Evolutionary conservation across 1,140 invertebrate species (phyloP).

Genomic region (Drosophila kepulauana): DNA sequence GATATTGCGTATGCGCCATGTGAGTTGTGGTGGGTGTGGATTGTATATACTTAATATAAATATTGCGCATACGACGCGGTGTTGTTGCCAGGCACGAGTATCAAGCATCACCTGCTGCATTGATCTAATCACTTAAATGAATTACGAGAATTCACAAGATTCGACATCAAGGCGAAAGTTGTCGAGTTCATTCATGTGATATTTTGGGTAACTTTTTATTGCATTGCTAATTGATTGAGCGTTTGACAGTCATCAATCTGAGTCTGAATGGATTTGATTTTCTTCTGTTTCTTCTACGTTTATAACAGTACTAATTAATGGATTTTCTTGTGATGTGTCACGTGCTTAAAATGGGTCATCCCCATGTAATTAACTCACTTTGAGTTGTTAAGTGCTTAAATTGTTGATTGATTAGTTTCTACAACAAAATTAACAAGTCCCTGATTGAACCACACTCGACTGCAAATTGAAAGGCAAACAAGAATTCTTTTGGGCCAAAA

Average conservation of each 20-base stretch:
- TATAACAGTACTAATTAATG: slow-evolving; percentile 43
- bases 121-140: slow-evolving; percentile 49
- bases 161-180: slow-evolving; percentile 42
- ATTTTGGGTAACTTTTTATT: slow-evolving; percentile 17
- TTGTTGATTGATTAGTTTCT: slow-evolving; percentile 10
- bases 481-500: neutral
- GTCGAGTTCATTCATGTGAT: slow-evolving; percentile 44
- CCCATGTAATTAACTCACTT: slow-evolving; percentile 9
- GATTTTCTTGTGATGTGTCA: slow-evolving; percentile 38
- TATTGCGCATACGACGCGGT: slow-evolving; percentile 70
- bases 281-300: slow-evolving; percentile 19
- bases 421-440: slow-evolving; percentile 17
- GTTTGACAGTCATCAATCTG: slow-evolving; percentile 9
- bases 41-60: slow-evolving; percentile 20
- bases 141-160: slow-evolving; percentile 53
- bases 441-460: slow-evolving; percentile 2
- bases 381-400: slow-evolving; percentile 27
- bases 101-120: slow-evolving; percentile 16
- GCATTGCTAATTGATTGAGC: slow-evolving; percentile 22
- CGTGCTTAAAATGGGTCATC: slow-evolving; percentile 35
- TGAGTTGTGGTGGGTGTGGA: slow-evolving; percentile 43
- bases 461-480: slow-evolving; percentile 8
- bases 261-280: slow-evolving; percentile 38
- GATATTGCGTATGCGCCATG: slow-evolving; percentile 74
- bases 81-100: slow-evolving; percentile 37